Evolutionary conservation across 2,888 invertebrate genomes (phyloP).

Genomic region (Ypsolopha scabrella): DNA sequence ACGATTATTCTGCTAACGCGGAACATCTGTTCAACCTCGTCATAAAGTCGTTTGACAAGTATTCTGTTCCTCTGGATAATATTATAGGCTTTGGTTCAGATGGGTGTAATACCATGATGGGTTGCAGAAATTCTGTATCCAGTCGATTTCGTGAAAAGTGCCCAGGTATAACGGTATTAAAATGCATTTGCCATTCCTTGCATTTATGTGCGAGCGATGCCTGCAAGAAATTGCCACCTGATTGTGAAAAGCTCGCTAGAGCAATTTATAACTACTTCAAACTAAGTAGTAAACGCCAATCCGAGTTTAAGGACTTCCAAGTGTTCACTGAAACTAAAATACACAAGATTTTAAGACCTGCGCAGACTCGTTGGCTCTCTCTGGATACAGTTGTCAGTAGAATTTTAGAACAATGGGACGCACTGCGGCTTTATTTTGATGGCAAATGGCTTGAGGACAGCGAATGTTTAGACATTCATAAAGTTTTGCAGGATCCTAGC

Average conservation of each 20-base stretch:
- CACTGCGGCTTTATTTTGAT: constrained; percentile 11
- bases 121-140: constrained; percentile 20
- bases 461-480: background rate
- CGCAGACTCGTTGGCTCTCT: constrained; percentile 17
- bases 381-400: constrained; percentile 16
- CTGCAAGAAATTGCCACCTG: constrained; percentile 19
- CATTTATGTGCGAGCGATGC: constrained; percentile 24
- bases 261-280: constrained; percentile 18
- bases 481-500: background rate
- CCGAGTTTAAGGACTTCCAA: constrained; percentile 9
- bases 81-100: constrained; percentile 21
- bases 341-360: constrained; percentile 13
- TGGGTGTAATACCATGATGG: constrained; percentile 16
- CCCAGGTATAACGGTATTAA: constrained; percentile 16
- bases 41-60: constrained; percentile 3
- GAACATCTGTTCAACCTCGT: background rate
- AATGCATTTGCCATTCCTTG: constrained; percentile 25
- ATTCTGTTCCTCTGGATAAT: constrained; percentile 13
- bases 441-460: constrained; percentile 1
- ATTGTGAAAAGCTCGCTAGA: constrained; percentile 20
- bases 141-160: constrained; percentile 10
- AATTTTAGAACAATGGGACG: constrained; percentile 22
- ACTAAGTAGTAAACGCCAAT: constrained; percentile 8
- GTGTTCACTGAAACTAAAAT: constrained; percentile 9
- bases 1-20: background rate